Base-by-base conservation (phyloP, 2,888 invertebrate species). In the Pachliopta kotzebuea region DNA sequence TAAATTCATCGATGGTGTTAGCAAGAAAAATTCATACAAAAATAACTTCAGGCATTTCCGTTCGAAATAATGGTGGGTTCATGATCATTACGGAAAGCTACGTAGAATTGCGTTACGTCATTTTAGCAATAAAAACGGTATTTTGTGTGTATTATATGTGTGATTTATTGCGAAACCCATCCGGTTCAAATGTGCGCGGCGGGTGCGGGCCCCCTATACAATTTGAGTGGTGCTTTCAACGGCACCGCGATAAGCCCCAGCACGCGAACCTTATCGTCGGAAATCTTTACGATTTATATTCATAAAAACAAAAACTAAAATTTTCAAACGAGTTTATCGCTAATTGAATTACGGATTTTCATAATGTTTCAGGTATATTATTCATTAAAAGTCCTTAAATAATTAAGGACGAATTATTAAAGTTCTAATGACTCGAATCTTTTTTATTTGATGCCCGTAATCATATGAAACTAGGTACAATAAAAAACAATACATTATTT, bases 201-300 rank as follows among this genome's bases (percentile, higher is more conserved):
- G 63, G 29, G 58, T 18, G 58, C 45, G 53, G 42, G 23, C 45
- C 60, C 21, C 52, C n/a, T n/a, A 20, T 21, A 53, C 29, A 42
- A 58, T 54, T 54, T 29, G 58, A 54, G 29, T 29, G 55, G 56
- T 58, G 58, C 63, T 63, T 63, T 63, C 63, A 63, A 58, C 63
- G 58, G 57, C 53, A n/a, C 26, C 24, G 26, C 53, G 58, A 63
- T 60, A 60, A 54, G 60, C 18, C 8, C 21, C n/a, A 21, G 58
- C 63, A 63, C 63, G 63, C 63, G 42, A 63, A 21, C 53, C 54
- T 63, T 63, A 63, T 63, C 63, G 23, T 23, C 29, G 54, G 58
- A n/a, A 14, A 63, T 63, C 58, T 63, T 54, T 62, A 62, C 18
- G 56, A 62, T 23, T 31, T 49, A 31, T 50, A 52, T 37, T 18